A percentile compares a stretch with the other conserved stretches of the same genome.
Conservation (phyloP, 2,797 vertebrate genomes). For the Thamnophis elegans region DNA sequence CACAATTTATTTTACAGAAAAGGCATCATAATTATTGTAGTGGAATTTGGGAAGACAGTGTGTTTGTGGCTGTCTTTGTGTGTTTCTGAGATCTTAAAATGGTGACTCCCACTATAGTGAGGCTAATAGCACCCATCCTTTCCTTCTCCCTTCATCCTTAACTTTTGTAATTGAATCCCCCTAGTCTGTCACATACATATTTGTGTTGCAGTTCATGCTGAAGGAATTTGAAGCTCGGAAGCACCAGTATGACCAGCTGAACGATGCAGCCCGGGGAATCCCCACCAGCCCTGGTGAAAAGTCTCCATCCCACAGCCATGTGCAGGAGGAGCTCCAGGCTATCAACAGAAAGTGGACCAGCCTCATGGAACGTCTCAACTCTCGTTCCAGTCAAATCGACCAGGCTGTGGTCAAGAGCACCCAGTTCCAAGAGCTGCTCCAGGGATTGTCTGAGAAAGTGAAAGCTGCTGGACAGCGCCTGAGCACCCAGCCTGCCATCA, state of each 20-base stretch:
- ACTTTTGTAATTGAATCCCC: neutral
- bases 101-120: neutral
- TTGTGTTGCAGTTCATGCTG: constrained; percentile 92
- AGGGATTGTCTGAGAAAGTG: constrained; percentile 84
- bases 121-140: neutral
- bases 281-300: constrained; percentile 79
- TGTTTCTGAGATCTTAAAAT: neutral
- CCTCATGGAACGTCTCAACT: constrained; percentile 81
- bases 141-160: neutral
- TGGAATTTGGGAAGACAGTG: neutral
- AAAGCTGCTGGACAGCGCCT: constrained; percentile 81
- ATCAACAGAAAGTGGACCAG: constrained; percentile 88
- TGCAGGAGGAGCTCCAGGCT: constrained; percentile 82
- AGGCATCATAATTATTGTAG: neutral
- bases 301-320: constrained; percentile 79
- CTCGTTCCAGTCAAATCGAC: constrained; percentile 87
- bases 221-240: constrained; percentile 94
- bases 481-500: constrained; percentile 83
- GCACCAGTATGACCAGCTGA: constrained; percentile 92
- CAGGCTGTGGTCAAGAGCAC: constrained; percentile 89
- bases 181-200: constrained; percentile 1
- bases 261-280: constrained; percentile 87
- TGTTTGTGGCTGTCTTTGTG: neutral
- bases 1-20: neutral
- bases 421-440: constrained; percentile 85